Base-by-base conservation (phyloP, 2,113 vertebrate species). In the Heptranchias perlo region DNA sequence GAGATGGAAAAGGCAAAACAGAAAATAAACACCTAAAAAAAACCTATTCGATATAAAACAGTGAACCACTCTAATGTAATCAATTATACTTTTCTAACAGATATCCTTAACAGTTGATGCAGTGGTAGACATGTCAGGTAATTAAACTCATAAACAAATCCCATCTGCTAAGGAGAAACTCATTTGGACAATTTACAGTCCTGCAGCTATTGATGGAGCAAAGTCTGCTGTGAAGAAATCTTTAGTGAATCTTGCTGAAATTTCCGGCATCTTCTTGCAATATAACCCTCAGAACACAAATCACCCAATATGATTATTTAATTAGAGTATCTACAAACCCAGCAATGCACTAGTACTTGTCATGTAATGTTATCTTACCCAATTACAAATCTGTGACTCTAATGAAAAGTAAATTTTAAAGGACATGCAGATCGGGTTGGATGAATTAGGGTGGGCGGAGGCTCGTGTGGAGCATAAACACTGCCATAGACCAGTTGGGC, bases 111-210 rank as follows among this genome's bases (percentile, higher is more conserved):
- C 13, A 69, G 16, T 5, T 52, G 25, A 39, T 31, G 73, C 25
- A 21, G 35, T 39, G 16, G 18, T 31, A 14, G 8, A 95, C 44
- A 13, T 69, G 64, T 31, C 64, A 25, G 25, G 49, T 69, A 49
- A 67, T 49, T 49, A 47, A 67, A 25, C 21, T 94, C 14, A 25
- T 31, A 65, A 95, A 69, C 93, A 95, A 62, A 31, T 35, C 64
- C 47, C 21, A 69, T 28, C n/a, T 69, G 64, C 23, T 49, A 1
- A 25, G 47, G 64, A 49, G 44, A 69, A 69, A 4, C 13, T 95
- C 4, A 69, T 95, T 49, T 47, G 93, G 64, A 95, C 65, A 65
- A 49, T 35, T 95, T 95, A 95, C 39, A 69, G 49, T 44, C 93
- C 93, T 49, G 11, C 64, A 49, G 61, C 23, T 94, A 94, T 67